Evolutionary conservation across 2,797 vertebrate species (phyloP), one percentile per base, ranked within the genome.

Genomic region (Falco peregrinus): DNA sequence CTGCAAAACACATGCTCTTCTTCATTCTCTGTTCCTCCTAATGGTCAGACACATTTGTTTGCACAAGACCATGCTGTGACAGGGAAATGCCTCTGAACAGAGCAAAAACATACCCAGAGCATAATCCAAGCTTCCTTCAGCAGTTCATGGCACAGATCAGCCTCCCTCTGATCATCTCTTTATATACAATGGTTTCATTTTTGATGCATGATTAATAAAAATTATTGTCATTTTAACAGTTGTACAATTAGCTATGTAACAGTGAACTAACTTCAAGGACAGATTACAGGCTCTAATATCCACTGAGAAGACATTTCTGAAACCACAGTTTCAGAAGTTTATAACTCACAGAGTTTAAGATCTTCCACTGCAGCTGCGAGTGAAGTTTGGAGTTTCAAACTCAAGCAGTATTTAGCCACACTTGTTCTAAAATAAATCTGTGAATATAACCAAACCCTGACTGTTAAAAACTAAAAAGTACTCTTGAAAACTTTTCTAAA

Each of bases 351-450:
- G 68, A 83, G 19, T 75, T 93, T 63, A 86, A 82, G 41, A 83
- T 57, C 50, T 33, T 90, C 75, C 33, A 86, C 71, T 87, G 94
- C 83, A 96, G 78, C 81, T 95, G 85, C 84, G 22, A 93, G 28
- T 57, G n/a, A 74, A 83, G 35, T 65, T 73, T 41, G 51, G 76
- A 96, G 94, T 95, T 92, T 94, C 92, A 94, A 25, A 31, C 61
- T 83, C 4, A 3, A 3, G 41, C 61, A 65, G 18, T 33, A 81
- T 75, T 85, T 87, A 95, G 69, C 76, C 59, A 84, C 11, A 21
- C 9, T 87, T 87, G 22, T 61, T 82, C 89, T 93, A 89, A 97
- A 96, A 89, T 73, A 94, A 63, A 93, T 41, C 91, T 70, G 60
- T 35, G 37, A 92, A 78, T 17, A 25, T 22, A 91, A 65, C 19